phyloP scores from a whole-genome alignment of 2,797 vertebrate species.

The Odontamblyopus lacepedii region DNA sequence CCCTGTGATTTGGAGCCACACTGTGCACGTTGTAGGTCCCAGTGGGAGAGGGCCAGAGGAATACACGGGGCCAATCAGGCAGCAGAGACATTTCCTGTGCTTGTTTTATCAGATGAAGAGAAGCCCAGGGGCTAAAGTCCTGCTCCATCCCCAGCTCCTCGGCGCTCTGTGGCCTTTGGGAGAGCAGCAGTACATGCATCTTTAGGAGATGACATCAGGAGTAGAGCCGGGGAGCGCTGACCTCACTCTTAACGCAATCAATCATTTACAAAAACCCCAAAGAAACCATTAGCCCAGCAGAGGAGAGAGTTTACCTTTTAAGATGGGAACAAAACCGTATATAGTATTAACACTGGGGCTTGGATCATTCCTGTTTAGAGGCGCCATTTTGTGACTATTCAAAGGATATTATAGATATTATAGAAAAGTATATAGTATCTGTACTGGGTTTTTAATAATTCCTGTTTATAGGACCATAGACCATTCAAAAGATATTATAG shows the following conservation, averaged over 20 bases:
- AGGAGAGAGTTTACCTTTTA: slow-evolving; percentile 62
- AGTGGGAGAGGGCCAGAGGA: slow-evolving; percentile 56
- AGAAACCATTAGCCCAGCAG: slow-evolving; percentile 40
- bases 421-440: not conserved
- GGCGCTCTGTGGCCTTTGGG: slow-evolving; percentile 43
- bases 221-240: slow-evolving; percentile 56
- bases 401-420: too few species aligned
- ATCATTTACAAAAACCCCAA: slow-evolving; percentile 53
- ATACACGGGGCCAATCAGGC: slow-evolving; percentile 73
- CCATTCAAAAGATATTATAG: too few species aligned
- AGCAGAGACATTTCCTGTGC: slow-evolving; percentile 80
- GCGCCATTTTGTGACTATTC: too few species aligned
- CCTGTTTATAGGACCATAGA: too few species aligned
- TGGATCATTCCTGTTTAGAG: too few species aligned
- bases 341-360: not conserved
- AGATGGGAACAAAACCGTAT: slow-evolving; percentile 24
- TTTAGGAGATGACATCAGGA: slow-evolving; percentile 72
- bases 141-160: slow-evolving; percentile 46
- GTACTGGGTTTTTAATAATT: too few species aligned
- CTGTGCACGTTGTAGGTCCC: slow-evolving; percentile 66
- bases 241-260: slow-evolving; percentile 68
- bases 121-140: slow-evolving; percentile 65
- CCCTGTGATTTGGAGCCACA: not conserved
- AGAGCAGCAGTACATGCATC: slow-evolving; percentile 62
- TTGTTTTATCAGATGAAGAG: slow-evolving; percentile 80